Base-by-base conservation (phyloP, 2,888 invertebrate species). In the Eupithecia subumbrata region DNA sequence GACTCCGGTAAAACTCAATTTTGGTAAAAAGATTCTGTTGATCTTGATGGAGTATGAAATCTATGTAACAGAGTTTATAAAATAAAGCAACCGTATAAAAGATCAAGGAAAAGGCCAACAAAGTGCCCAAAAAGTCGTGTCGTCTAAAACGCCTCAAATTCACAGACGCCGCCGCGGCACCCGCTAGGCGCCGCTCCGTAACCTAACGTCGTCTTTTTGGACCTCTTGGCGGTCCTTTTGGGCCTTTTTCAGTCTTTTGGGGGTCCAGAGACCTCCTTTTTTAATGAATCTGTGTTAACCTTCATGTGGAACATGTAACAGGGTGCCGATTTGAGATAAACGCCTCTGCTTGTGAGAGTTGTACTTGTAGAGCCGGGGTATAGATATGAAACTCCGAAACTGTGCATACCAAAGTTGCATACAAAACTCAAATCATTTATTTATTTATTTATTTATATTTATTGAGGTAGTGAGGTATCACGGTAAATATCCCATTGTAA, bases 221-320 rank as follows among this genome's bases (percentile, higher is more conserved):
- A 72, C 52, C 63, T 56, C 66, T 69, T 67, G 22, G 25, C 81
- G 79, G 79, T 66, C 79, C 81, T 87, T 85, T 82, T 91, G 82
- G 84, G 89, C 90, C 86, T 92, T 92, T 93, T 92, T 89, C 91
- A 93, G 92, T 93, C 93, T 94, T 95, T 93, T 93, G 94, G 94
- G 92, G 94, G 94, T 94, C 94, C 85, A 87, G 88, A 86, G 86
- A 87, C 88, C 87, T 92, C 86, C 86, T 93, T 94, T 94, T 94
- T 94, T 92, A 94, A 93, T 91, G 92, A 93, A 94, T 93, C 94
- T 90, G 94, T 94, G 94, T 94, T 94, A 94, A 94, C 94, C 94
- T 94, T 93, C 93, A 86, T 91, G 86, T 91, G 90, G 92, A 89
- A 92, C 93, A 90, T 91, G 91, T 93, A 92, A 94, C 93, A 90